Evolutionary conservation across 2,797 vertebrate species (phyloP), one percentile per base, ranked within the genome.

Genomic region (Paratrypauchen microcephalus): DNA sequence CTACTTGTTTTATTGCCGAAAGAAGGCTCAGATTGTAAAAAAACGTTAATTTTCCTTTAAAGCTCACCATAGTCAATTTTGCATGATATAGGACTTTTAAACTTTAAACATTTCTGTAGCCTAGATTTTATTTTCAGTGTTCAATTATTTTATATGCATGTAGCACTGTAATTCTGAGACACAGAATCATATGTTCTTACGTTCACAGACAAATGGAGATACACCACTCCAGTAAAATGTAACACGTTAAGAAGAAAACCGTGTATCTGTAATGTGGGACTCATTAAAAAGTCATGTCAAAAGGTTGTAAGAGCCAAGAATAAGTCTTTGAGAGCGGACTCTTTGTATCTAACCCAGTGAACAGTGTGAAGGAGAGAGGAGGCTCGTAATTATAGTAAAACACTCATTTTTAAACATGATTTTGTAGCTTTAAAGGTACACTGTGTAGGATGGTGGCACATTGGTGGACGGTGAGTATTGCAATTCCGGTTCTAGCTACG

Each of bases 241-340:
- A 47, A 21, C 3, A 13, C 24, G 69, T 79, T 81, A 81, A 84
- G 75, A 65, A 83, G 76, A 61, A 83, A 81, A 81, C 23, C 55
- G 0, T 84, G 74, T 84, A 66, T 75, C 77, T 66, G 74, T 13
- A n/a, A 83, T 62, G 76, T 80, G 72, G 62, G 73, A 78, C 64
- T 79, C 79, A 81, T 85, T 68, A 82, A 83, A 79, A 76, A 79
- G 47, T 84, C 71, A 86, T 66, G 71, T 74, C 50, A 28, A 65
- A 70, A 32, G 61, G 66, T 58, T 65, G 65, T 55, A n/a, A 28
- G 72, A 69, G 70, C 81, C 65, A 50, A 77, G 67, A 86, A 80
- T 81, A 81, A 70, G 75, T 63, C 2, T 0, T 45, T 70, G 18
- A n/a, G 73, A 71, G 68, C n/a, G 7, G 1, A 54, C 54, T 48